Base-by-base conservation (phyloP, 1,140 invertebrate species). In the Papilio dardanus region DNA sequence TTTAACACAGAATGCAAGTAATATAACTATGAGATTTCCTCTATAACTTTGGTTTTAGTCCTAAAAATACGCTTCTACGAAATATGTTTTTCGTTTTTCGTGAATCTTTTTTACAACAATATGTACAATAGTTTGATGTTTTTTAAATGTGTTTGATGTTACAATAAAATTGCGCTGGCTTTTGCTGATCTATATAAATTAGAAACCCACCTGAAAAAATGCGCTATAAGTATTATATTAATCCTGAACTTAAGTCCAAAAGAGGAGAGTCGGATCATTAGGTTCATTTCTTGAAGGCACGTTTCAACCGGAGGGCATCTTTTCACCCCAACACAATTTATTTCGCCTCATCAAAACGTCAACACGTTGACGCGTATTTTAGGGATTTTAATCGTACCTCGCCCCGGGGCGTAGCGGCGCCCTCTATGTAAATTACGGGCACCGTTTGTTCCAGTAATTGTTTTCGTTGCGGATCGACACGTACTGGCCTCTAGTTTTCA, bases 321-420 rank as follows among this genome's bases (percentile, higher is more conserved):
- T 82, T 76, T 77, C 83, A 74, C 82, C 82, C 81, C 76, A 78
- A 79, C 82, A 84, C 83, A 89, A 89, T 92, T 92, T 90, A 88
- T 90, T 90, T 90, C 86, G 85, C 87, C 89, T 92, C 90, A 91
- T 92, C 90, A 92, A 90, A 90, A 91, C 86, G 90, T 92, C 90
- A 92, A 91, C 90, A 91, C 88, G 87, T 83, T 89, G 89, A 88
- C 88, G 90, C 86, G 84, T 90, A 90, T 90, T 91, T 90, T 87
- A 83, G 90, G 88, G 88, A 86, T 89, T 91, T 91, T 92, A 90
- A 91, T 90, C 85, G 87, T 79, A 80, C 78, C 81, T 65, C 76
- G 76, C 85, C 78, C 69, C 77, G 69, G 83, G 71, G 71, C 71
- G 81, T 83, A 79, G 77, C 78, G 77, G 76, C 62, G 77, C 77